Percentiles rank a stretch among this genome's conserved stretches.
phyloP scores from a whole-genome alignment of 2,797 vertebrate genomes.

The Pempheris klunzingeri region DNA sequence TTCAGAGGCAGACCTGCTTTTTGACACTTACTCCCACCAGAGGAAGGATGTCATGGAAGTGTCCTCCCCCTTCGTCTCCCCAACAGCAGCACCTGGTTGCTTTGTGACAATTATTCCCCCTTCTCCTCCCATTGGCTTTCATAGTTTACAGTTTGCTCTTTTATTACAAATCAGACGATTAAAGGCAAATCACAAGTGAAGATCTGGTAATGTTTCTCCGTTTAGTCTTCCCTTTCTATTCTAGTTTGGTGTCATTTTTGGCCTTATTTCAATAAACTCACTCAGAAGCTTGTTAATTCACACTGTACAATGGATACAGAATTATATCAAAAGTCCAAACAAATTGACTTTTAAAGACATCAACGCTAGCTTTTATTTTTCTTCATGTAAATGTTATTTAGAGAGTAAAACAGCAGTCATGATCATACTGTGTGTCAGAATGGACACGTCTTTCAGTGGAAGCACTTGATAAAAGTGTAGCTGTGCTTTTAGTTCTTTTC shows the following conservation, averaged over 20 bases:
- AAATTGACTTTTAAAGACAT: conserved; percentile 12
- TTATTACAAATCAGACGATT: conserved; percentile 57
- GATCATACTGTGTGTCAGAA: conserved; percentile 5
- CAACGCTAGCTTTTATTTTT: conserved; percentile 2
- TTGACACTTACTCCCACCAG: conserved; percentile 60
- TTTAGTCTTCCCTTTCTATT: conserved; percentile 22
- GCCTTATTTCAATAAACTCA: conserved; percentile 4
- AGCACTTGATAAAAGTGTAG: conserved; percentile 25
- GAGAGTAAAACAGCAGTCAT: background rate
- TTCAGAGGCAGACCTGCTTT: conserved; percentile 43
- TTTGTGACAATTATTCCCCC: conserved; percentile 52
- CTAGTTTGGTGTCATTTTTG: conserved; percentile 41
- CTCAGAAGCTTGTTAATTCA: conserved; percentile 1
- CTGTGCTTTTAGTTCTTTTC: conserved; percentile 37
- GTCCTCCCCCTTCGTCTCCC: background rate
- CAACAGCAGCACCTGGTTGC: conserved; percentile 38
- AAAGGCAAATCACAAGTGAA: conserved; percentile 40
- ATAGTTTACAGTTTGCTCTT: conserved; percentile 52
- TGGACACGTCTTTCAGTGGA: conserved; percentile 17
- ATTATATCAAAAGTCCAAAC: background rate
- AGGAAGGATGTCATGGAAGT: conserved; percentile 45
- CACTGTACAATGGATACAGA: background rate
- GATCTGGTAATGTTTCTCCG: conserved; percentile 12
- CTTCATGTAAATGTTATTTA: conserved; percentile 5
- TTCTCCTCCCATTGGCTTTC: conserved; percentile 36